Percentiles rank a stretch among this genome's conserved stretches.
These are phyloP conservation scores for Cerastis rubricosa DNA, from an alignment of 2,888 invertebrate species.

Conservation along the genomic window DNA sequence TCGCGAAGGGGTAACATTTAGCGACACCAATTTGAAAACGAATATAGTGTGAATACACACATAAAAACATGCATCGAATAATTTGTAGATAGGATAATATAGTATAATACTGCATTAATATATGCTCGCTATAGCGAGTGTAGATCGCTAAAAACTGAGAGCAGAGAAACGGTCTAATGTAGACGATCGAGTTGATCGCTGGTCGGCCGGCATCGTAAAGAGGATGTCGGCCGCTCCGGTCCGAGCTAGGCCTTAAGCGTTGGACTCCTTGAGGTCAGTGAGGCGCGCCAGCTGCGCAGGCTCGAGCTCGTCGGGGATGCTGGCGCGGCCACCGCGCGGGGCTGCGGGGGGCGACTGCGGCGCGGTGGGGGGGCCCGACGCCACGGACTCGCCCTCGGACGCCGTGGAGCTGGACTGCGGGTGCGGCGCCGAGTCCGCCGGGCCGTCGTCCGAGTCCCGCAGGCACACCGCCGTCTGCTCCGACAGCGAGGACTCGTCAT, in stretches of 20 bases:
- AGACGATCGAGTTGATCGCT: slow-evolving; percentile 64
- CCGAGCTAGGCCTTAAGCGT: slow-evolving; percentile 92
- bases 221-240: slow-evolving; percentile 28
- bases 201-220: slow-evolving; percentile 48
- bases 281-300: slow-evolving; percentile 96
- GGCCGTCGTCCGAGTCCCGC: slow-evolving; percentile 89
- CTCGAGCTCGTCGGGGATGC: slow-evolving; percentile 97
- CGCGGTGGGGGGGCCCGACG: slow-evolving; percentile 90
- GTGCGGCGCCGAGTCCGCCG: slow-evolving; percentile 90
- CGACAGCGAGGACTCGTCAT: slow-evolving; percentile 87
- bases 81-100: slow-evolving; percentile 52
- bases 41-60: slow-evolving; percentile 63
- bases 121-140: slow-evolving; percentile 42
- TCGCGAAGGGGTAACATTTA: slow-evolving; percentile 40
- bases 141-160: slow-evolving; percentile 54
- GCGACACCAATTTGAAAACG: slow-evolving; percentile 40
- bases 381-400: slow-evolving; percentile 91
- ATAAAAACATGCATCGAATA: slow-evolving; percentile 50
- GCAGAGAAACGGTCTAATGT: slow-evolving; percentile 76
- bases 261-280: slow-evolving; percentile 97
- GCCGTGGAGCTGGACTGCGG: slow-evolving; percentile 92
- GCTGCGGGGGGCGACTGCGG: slow-evolving; percentile 92
- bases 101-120: slow-evolving; percentile 48
- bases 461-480: slow-evolving; percentile 88
- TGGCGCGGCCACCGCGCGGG: slow-evolving; percentile 94